Percentiles rank a stretch among this genome's conserved stretches.
phyloP scores from a whole-genome alignment of 2,888 invertebrate genomes.

The Oligia strigilis region DNA sequence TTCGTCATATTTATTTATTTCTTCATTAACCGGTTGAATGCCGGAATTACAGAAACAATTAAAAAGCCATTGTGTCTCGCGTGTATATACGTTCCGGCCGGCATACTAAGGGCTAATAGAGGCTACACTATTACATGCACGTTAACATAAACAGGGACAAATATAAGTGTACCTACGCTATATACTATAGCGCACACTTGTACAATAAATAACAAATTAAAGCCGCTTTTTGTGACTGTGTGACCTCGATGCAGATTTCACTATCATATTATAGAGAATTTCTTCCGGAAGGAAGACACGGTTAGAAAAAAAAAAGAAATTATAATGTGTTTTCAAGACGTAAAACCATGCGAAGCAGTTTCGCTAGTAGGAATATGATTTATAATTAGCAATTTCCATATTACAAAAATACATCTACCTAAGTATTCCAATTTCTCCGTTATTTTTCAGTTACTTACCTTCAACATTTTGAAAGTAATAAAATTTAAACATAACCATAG shows the following conservation, averaged over 20 bases:
- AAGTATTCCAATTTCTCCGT: no score
- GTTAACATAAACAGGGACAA: background rate
- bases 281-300: background rate
- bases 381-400: background rate
- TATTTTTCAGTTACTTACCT: background rate
- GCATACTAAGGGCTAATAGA: no score
- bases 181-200: no score
- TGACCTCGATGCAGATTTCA: background rate
- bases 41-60: no score
- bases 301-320: background rate
- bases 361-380: background rate
- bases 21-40: no score
- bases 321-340: background rate
- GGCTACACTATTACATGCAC: background rate
- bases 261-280: background rate
- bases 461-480: background rate
- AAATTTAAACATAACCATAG: background rate
- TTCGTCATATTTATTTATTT: background rate
- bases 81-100: no score
- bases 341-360: background rate
- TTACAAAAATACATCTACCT: background rate
- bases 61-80: no score
- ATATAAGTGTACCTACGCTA: no score
- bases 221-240: background rate
- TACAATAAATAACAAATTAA: background rate